phyloP scores from a whole-genome alignment of 1,140 invertebrate genomes.

The Sitobion miscanthi region DNA sequence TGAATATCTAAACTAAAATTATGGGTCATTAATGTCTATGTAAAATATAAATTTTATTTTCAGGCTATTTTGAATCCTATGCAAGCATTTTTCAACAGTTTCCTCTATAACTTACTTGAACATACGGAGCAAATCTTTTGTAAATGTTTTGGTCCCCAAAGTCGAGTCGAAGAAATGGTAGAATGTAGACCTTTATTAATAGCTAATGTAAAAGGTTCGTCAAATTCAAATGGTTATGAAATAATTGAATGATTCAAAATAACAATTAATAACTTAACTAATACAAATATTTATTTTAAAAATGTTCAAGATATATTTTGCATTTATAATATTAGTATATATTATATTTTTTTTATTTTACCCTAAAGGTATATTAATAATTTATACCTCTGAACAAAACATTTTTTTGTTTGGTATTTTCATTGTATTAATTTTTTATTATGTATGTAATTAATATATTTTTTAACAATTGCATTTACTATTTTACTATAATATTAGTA shows the following conservation, averaged over 20 bases:
- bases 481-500: neutral
- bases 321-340: neutral
- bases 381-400: neutral
- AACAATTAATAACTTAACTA: neutral
- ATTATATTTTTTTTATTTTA: neutral
- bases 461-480: neutral
- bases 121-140: conserved; percentile 43
- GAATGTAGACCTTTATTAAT: conserved; percentile 36
- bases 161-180: conserved; percentile 5
- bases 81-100: conserved; percentile 79
- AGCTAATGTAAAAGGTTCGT: conserved; percentile 47
- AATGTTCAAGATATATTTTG: neutral
- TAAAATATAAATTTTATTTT: conserved; percentile 60
- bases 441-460: conserved; percentile 2
- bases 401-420: neutral
- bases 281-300: neutral
- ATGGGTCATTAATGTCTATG: neutral
- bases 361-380: neutral
- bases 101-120: conserved; percentile 72
- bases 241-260: conserved; percentile 32
- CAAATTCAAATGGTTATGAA: conserved; percentile 54
- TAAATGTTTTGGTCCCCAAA: conserved; percentile 3
- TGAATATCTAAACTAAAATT: neutral
- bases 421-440: neutral
- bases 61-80: conserved; percentile 81